Evolutionary conservation across 1,140 invertebrate genomes (phyloP).

Genomic region (Melipona quadrifasciata): DNA sequence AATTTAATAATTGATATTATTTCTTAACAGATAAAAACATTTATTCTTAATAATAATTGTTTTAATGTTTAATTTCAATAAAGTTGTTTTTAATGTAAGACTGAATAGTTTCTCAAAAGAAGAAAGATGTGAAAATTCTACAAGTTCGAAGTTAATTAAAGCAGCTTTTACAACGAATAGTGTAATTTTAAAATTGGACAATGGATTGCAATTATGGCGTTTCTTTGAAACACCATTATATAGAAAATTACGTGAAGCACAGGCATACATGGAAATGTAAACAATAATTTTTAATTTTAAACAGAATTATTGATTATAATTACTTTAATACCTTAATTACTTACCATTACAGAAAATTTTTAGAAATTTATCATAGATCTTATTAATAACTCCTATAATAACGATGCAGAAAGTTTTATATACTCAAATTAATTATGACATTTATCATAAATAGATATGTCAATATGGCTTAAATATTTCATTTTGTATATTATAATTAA

Average conservation of each 20-base stretch:
- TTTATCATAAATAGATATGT: neutral
- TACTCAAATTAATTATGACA: neutral
- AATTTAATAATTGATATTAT: neutral
- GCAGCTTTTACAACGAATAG: slow-evolving; percentile 88
- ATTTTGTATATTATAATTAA: neutral
- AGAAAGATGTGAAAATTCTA: slow-evolving; percentile 84
- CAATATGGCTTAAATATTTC: neutral
- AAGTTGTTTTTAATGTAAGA: slow-evolving; percentile 86
- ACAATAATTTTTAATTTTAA: slow-evolving; percentile 46
- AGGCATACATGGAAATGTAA: slow-evolving; percentile 90
- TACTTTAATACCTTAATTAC: neutral
- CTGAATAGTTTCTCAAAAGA: slow-evolving; percentile 85
- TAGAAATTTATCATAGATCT: neutral
- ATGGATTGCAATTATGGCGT: slow-evolving; percentile 88
- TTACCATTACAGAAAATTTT: neutral
- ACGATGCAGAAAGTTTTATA: neutral
- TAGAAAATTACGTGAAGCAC: slow-evolving; percentile 86
- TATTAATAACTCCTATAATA: neutral
- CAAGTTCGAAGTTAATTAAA: slow-evolving; percentile 86
- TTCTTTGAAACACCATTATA: slow-evolving; percentile 89
- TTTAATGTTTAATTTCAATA: slow-evolving; percentile 82
- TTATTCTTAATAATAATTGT: neutral
- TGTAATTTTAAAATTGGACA: slow-evolving; percentile 88
- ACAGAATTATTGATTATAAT: neutral
- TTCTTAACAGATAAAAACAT: neutral